phyloP scores from a whole-genome alignment of 2,888 invertebrate genomes.

The Lasioglossum leucozonium region DNA sequence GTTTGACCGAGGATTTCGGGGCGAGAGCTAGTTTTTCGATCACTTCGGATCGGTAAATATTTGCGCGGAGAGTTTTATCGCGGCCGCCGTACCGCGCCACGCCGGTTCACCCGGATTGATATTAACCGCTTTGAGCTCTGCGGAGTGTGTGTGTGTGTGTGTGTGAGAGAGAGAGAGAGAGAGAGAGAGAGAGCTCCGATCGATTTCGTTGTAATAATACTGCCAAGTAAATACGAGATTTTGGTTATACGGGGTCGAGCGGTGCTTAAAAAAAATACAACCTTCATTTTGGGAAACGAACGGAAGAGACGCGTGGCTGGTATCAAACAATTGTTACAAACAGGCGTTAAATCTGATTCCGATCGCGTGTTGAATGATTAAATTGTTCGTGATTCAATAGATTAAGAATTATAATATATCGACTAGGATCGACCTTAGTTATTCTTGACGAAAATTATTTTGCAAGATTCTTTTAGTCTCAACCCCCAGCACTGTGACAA shows the following conservation, averaged over 20 bases:
- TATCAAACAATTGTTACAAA: neutral
- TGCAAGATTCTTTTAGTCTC: too few relatives aligned
- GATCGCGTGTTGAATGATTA: too few relatives aligned
- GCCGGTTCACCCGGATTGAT: neutral
- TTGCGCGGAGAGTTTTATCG: constrained; percentile 10
- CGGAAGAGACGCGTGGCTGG: neutral
- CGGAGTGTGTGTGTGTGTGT: too few relatives aligned
- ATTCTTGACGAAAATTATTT: too few relatives aligned
- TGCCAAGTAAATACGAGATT: constrained; percentile 25
- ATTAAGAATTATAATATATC: too few relatives aligned
- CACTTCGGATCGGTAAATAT: constrained; percentile 36
- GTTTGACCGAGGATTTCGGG: neutral
- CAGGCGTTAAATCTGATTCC: too few relatives aligned
- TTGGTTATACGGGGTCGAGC: neutral
- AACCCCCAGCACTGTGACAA: too few relatives aligned
- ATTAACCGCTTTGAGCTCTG: constrained; percentile 7
- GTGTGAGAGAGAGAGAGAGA: too few relatives aligned
- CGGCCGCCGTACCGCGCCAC: neutral
- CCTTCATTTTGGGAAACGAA: constrained; percentile 14
- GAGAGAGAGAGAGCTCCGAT: neutral
- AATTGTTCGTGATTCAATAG: too few relatives aligned
- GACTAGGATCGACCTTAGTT: too few relatives aligned
- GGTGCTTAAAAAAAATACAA: neutral
- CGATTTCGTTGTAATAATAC: constrained; percentile 49
- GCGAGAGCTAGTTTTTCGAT: constrained; percentile 25